Percentiles rank a stretch among this genome's conserved stretches.
Evolutionary conservation across 1,140 invertebrate genomes (phyloP).

Genomic region (Hycleus phaleratus): DNA sequence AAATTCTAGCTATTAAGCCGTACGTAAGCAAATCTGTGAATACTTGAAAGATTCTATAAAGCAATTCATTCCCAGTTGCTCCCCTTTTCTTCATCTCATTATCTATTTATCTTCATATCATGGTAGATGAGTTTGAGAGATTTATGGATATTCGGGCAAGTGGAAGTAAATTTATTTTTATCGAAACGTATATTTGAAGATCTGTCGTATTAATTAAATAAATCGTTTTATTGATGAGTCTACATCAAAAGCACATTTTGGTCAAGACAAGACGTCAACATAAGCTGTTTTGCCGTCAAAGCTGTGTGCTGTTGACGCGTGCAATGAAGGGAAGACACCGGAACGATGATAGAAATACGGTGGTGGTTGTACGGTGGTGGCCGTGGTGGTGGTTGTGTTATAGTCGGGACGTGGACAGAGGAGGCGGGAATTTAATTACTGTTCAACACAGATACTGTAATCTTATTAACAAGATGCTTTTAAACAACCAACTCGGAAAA

Average conservation of each 20-base stretch:
- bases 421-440: conserved; percentile 6
- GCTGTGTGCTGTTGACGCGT: conserved; percentile 4
- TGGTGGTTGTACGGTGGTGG: too few species aligned
- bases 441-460: conserved; percentile 1
- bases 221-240: conserved; percentile 1
- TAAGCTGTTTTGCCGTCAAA: conserved; percentile 9
- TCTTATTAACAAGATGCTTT: too few species aligned
- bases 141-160: not conserved
- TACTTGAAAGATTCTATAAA: conserved; percentile 3
- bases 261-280: conserved; percentile 6
- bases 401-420: too few species aligned
- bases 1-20: too few species aligned
- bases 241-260: conserved; percentile 10
- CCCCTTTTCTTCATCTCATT: too few species aligned
- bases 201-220: too few species aligned
- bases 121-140: not conserved
- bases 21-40: not conserved
- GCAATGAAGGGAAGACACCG: conserved; percentile 10
- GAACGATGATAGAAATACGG: not conserved
- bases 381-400: too few species aligned
- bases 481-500: too few species aligned
- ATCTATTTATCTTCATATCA: too few species aligned
- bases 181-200: too few species aligned
- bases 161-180: too few species aligned
- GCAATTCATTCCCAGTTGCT: too few species aligned